A percentile compares a stretch with the other conserved stretches of the same genome.
phyloP scores from a whole-genome alignment of 1,140 invertebrate genomes.

The Drosophila aff. region DNA sequence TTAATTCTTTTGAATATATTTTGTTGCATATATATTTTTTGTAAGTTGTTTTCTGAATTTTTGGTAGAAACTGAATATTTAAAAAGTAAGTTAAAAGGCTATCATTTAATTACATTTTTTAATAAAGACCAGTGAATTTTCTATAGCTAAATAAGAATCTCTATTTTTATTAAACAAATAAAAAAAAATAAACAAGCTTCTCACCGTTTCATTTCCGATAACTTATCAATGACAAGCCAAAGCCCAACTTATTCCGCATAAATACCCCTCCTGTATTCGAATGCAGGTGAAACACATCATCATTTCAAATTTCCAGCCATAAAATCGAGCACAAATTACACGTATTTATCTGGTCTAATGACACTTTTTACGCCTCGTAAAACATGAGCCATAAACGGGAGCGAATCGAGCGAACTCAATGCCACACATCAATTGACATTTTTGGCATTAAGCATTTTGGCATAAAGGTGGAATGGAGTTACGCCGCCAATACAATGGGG shows the following conservation, averaged over 20 bases:
- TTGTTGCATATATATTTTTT: neutral
- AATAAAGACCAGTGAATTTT: too few relatives aligned
- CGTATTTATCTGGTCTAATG: constrained; percentile 59
- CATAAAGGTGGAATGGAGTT: constrained; percentile 44
- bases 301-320: constrained; percentile 38
- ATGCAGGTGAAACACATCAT: constrained; percentile 17
- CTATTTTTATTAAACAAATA: neutral
- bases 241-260: neutral
- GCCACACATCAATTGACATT: constrained; percentile 50
- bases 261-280: constrained; percentile 2
- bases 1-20: neutral
- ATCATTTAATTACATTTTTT: too few relatives aligned
- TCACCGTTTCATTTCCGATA: neutral
- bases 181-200: neutral
- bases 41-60: neutral
- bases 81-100: too few relatives aligned
- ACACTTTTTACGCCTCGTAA: constrained; percentile 70
- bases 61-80: too few relatives aligned
- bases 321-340: constrained; percentile 34
- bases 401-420: constrained; percentile 19
- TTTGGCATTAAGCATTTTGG: constrained; percentile 39
- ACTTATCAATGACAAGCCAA: neutral
- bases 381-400: constrained; percentile 55
- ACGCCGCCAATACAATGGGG: constrained; percentile 24
- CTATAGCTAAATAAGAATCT: too few relatives aligned